Evolutionary conservation across 2,797 vertebrate genomes (phyloP).

Genomic region (Chaenodraco wilsoni): DNA sequence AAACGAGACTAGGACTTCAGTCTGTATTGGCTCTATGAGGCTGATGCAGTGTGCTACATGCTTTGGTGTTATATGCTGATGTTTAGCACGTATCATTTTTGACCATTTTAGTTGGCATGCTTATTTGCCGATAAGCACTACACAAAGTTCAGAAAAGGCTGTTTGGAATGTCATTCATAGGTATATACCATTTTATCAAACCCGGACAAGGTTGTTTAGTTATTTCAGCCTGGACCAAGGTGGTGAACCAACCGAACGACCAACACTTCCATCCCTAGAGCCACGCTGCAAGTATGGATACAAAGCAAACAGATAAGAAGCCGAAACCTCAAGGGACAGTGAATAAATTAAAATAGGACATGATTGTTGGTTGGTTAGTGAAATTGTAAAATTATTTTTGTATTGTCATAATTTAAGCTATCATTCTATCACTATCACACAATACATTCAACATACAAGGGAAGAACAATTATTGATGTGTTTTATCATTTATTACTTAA

Average conservation of each 20-base stretch:
- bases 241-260: background rate
- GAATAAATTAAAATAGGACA: background rate
- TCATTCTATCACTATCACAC: background rate
- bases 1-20: background rate
- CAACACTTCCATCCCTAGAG: background rate
- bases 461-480: background rate
- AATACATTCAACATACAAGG: background rate
- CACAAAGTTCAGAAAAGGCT: background rate
- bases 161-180: background rate
- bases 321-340: background rate
- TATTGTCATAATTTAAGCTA: background rate
- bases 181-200: background rate
- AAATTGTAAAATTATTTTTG: background rate
- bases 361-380: background rate
- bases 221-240: background rate
- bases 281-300: background rate
- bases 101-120: background rate
- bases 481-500: slow-evolving; percentile 55
- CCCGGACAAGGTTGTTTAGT: too few species aligned
- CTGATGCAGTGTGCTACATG: too few species aligned
- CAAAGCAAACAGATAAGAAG: background rate
- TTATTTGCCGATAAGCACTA: background rate
- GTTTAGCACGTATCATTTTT: background rate
- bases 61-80: background rate
- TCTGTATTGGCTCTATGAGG: background rate